Evolutionary conservation across 1,140 invertebrate species (phyloP), one percentile per base, ranked within the genome.

Genomic region (Pseudomyrmex sp.): DNA sequence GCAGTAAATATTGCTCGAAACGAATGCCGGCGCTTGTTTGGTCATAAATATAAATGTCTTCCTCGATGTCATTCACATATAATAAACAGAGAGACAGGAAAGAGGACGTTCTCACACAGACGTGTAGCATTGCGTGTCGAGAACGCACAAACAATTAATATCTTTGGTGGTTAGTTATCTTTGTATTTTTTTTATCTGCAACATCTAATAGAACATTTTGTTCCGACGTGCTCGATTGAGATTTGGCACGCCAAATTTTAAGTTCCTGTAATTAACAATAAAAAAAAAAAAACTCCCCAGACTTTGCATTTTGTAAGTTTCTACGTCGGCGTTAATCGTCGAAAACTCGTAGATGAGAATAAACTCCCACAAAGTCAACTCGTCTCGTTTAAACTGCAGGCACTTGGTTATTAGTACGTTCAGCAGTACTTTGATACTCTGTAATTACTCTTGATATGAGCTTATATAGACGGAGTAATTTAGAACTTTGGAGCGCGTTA

Each of bases 21-120:
- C 82, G 18, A 63, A 70, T 52, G 44, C 46, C 44, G 58, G 26
- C 50, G 18, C 69, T 69, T 61, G 68, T 84, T 89, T 86, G 82
- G 74, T 89, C 88, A 90, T 90, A 83, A 90, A 89, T 89, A 89
- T 89, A 88, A 90, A 89, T 88, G 77, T 85, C 86, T 83, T 59
- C 48, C 54, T 76, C 58, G n/a, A 56, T 61, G 48, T 77, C 23
- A 70, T 70, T 74, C 56, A 23, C 63, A 44, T 83, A 44, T 61
- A 61, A 83, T 56, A 70, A 75, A 75, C 76, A 83, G 59, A 61
- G 10, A 59, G 46, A 20, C 23, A 44, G 50, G 13, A 23, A 7
- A 54, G 58, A 35, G n/a, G 52, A n/a, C 4, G 56, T 13, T 35
- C n/a, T n/a, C n/a, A 61, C 13, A 50, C 46, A 48, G 20, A 7